A percentile compares a stretch with the other conserved stretches of the same genome.
Conservation (phyloP, 2,888 invertebrate species). For the Machimus atricapillus region DNA sequence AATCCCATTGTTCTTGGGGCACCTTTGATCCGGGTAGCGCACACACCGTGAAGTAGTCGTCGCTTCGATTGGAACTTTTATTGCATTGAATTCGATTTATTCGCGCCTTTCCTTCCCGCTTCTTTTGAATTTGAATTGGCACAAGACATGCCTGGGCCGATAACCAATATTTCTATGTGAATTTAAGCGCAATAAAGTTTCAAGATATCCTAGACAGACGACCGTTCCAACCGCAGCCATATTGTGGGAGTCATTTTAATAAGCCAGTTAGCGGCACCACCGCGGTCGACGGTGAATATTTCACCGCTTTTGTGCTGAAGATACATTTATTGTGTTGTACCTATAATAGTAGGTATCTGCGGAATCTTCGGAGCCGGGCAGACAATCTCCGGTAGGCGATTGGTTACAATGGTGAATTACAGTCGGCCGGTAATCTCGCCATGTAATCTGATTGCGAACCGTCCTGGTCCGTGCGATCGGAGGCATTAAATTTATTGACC, state of each 20-base stretch:
- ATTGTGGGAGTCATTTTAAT: constrained; percentile 28
- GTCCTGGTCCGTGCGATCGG: neutral
- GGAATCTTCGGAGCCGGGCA: neutral
- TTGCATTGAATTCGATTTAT: neutral
- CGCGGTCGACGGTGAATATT: neutral
- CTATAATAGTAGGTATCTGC: neutral
- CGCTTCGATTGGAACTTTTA: neutral
- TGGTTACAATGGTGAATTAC: neutral
- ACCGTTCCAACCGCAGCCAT: neutral
- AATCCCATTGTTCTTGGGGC: neutral
- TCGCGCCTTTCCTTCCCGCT: neutral
- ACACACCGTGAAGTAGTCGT: neutral
- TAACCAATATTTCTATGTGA: neutral
- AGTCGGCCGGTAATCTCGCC: neutral
- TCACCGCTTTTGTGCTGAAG: neutral
- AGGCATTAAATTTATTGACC: constrained; percentile 26
- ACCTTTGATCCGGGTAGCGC: neutral
- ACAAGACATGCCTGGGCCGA: neutral
- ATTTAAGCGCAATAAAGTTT: neutral
- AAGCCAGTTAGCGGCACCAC: neutral
- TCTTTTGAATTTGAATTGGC: neutral
- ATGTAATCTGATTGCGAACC: neutral
- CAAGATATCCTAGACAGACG: neutral
- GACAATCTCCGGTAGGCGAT: constrained; percentile 3
- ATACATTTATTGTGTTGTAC: neutral